Conservation (phyloP, 2,113 vertebrate genomes). For the Ellobius talpinus region DNA sequence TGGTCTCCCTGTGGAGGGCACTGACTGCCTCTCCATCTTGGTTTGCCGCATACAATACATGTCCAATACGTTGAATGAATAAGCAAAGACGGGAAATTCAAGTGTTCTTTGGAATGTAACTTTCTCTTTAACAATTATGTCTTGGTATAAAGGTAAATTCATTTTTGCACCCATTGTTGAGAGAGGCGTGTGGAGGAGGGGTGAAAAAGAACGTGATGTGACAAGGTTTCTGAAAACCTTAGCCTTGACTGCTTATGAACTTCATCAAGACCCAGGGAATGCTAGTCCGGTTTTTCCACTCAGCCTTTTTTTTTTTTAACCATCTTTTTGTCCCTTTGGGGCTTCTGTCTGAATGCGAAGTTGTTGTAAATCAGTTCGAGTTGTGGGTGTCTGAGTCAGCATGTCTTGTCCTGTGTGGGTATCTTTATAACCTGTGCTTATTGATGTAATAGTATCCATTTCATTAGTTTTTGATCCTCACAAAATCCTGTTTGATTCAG, state of each 20-base stretch:
- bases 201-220: not conserved
- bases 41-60: not conserved
- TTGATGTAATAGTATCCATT: not conserved
- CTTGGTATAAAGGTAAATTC: not conserved
- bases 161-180: not conserved
- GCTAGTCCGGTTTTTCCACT: not conserved
- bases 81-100: constrained; percentile 15
- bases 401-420: not conserved
- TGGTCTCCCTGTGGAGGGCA: not conserved
- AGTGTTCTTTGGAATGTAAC: not conserved
- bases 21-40: not conserved
- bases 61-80: constrained; percentile 1
- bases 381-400: constrained; percentile 21
- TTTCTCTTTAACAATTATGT: not conserved
- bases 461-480: not conserved
- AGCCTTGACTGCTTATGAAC: not conserved
- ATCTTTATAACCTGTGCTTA: not conserved
- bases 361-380: constrained; percentile 11
- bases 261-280: not conserved
- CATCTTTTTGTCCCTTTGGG: constrained; percentile 26
- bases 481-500: not conserved
- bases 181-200: not conserved
- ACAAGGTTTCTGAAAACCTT: constrained; percentile 3
- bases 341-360: constrained; percentile 23
- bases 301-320: constrained; percentile 6